Percentiles rank a stretch among this genome's conserved stretches.
Evolutionary conservation across 2,888 invertebrate species (phyloP).

Genomic region (Stenchaetothrips biformis): DNA sequence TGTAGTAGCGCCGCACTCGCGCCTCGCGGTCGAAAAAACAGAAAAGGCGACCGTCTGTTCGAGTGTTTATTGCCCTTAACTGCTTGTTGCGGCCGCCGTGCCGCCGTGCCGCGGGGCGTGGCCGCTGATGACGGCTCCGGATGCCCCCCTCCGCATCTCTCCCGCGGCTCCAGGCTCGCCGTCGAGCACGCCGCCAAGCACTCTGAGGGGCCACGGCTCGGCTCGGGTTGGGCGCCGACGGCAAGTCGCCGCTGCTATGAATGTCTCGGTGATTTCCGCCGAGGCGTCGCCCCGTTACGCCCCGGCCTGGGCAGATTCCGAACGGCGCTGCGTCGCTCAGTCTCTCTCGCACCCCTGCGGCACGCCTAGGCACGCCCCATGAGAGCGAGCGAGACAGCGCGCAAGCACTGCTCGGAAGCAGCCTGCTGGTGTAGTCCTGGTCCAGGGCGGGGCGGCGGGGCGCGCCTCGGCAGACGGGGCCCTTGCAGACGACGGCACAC

Average conservation of each 20-base stretch:
- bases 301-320: neutral
- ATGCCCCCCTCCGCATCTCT: neutral
- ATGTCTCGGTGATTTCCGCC: constrained; percentile 15
- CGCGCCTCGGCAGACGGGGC: neutral
- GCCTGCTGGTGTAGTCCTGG: neutral
- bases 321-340: too few species aligned
- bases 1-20: too few species aligned
- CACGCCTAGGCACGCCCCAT: too few species aligned
- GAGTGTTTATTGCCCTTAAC: too few species aligned
- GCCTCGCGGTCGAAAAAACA: too few species aligned
- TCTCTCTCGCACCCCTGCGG: too few species aligned
- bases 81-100: too few species aligned
- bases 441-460: neutral
- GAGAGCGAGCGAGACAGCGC: too few species aligned
- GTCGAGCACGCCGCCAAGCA: neutral
- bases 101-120: too few species aligned
- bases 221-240: neutral
- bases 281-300: constrained; percentile 1
- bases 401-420: too few species aligned
- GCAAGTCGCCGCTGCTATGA: neutral
- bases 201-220: neutral
- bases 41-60: too few species aligned
- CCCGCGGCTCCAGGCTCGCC: neutral
- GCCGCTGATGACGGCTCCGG: too few species aligned
- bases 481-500: neutral